Percentiles rank a stretch among this genome's conserved stretches.
phyloP scores from a whole-genome alignment of 2,797 vertebrate species.

The Enteromius anoplus region DNA sequence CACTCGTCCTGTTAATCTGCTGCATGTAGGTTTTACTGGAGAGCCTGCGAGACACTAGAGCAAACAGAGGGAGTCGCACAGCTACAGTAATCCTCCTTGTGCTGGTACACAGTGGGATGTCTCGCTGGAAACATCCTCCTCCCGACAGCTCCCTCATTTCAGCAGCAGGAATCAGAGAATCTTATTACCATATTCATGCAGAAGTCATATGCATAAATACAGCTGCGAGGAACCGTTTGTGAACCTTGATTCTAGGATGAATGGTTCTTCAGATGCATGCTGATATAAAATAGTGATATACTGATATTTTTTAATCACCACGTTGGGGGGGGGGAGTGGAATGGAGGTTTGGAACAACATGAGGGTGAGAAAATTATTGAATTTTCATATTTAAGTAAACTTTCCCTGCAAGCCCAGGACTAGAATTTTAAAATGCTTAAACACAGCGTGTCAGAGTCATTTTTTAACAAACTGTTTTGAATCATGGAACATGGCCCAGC shows the following conservation, averaged over 20 bases:
- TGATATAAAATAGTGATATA: neutral
- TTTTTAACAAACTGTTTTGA: conserved; percentile 11
- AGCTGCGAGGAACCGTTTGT: conserved; percentile 1
- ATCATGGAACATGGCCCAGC: conserved; percentile 4
- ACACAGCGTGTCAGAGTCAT: neutral
- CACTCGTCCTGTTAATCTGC: conserved; percentile 1
- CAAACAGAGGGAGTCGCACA: neutral
- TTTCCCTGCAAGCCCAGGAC: neutral
- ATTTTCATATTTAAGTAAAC: neutral
- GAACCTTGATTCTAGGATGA: neutral
- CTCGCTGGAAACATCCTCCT: conserved; percentile 12
- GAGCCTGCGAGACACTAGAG: neutral
- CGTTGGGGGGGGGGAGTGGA: neutral
- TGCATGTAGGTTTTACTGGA: neutral
- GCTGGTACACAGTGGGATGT: conserved; percentile 11
- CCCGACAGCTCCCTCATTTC: neutral
- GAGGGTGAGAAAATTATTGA: neutral
- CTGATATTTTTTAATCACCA: neutral
- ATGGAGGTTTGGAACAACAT: neutral
- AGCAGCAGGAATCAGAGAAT: conserved; percentile 8
- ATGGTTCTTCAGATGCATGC: neutral
- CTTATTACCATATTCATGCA: conserved; percentile 6
- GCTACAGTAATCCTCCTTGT: conserved; percentile 29
- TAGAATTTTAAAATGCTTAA: neutral
- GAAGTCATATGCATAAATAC: conserved; percentile 13